Base-by-base conservation (phyloP, 2,888 invertebrate genomes). In the Drosophila sordidapex region DNA sequence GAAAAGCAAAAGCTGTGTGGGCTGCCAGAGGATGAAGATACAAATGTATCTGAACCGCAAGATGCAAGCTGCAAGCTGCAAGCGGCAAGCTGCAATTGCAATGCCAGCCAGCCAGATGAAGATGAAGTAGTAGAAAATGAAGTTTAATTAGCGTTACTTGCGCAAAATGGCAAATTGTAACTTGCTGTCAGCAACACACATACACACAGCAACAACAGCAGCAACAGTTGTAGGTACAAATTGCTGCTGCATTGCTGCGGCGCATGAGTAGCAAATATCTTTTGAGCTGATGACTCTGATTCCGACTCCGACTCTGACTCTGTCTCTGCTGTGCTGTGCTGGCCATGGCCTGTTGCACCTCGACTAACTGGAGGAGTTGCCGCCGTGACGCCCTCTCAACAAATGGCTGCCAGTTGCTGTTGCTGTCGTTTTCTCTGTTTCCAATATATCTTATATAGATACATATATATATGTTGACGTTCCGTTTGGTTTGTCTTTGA, bases 121-220 rank as follows among this genome's bases (percentile, higher is more conserved):
- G 89, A 89, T 89, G 89, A 89, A 89, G 87, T 85, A 81, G 89
- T 87, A 76, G 89, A 87, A 85, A 87, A 89, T 87, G 82, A 91
- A 90, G 88, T 90, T 91, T 90, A 90, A 91, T 90, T 91, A 91
- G 91, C 90, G 87, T 91, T 91, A 91, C 87, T 87, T 82, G 88
- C 91, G 86, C 82, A 85, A 90, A 87, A 89, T 88, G 81, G 87
- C 90, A 91, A 91, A 91, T 91, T 90, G 88, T 87, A 87, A 76
- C 78, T 82, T 78, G 79, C 75, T 79, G 76, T 73, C 65, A 62
- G 38, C 72, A 77, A 21, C 69, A 77, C 58, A 58, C 33, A 33
- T 33, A 18, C 67, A 35, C n/a, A 51, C 31, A n/a, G 4, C 43
- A 43, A 43, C 54, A 53, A n/a, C 18, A 43, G 4, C 59, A 52